phyloP scores from a whole-genome alignment of 2,113 vertebrate genomes.

The Prunella fulvescens region DNA sequence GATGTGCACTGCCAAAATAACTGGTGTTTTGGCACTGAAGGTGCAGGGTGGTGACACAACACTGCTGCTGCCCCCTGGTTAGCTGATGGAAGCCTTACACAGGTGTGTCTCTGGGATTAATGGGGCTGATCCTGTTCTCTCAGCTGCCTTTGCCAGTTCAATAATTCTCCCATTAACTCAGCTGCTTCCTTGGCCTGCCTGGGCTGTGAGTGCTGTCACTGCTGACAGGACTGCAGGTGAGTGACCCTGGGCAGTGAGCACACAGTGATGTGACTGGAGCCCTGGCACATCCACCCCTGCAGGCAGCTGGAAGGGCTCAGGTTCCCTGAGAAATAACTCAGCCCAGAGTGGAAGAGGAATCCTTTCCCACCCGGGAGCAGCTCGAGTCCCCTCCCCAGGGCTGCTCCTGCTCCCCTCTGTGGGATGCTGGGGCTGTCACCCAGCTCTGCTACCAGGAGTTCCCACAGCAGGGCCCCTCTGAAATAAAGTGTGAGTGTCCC shows the following conservation, averaged over 20 bases:
- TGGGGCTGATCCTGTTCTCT: not conserved
- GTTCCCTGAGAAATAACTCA: not conserved
- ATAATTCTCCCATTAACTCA: not conserved
- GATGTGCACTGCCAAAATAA: not conserved
- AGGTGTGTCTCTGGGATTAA: not conserved
- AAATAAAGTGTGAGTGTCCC: too few relatives aligned
- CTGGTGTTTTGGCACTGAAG: not conserved
- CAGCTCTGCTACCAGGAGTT: accelerated
- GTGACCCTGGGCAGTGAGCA: accelerated
- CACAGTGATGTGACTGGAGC: not conserved
- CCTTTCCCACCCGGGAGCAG: not conserved
- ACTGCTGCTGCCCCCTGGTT: not conserved
- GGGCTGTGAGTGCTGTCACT: not conserved
- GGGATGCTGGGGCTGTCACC: not conserved
- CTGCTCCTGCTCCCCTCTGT: accelerated
- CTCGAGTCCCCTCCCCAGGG: accelerated
- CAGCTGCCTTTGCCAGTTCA: not conserved
- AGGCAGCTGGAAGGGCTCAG: not conserved
- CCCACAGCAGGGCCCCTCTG: not conserved
- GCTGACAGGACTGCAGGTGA: accelerated
- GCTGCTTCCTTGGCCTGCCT: not conserved
- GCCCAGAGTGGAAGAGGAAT: not conserved
- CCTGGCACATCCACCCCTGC: not conserved
- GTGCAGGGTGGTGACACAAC: not conserved
- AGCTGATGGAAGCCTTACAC: not conserved